Evolutionary conservation across 2,888 invertebrate genomes (phyloP), one percentile per base, ranked within the genome.

Genomic region (Prenolepis imparis): DNA sequence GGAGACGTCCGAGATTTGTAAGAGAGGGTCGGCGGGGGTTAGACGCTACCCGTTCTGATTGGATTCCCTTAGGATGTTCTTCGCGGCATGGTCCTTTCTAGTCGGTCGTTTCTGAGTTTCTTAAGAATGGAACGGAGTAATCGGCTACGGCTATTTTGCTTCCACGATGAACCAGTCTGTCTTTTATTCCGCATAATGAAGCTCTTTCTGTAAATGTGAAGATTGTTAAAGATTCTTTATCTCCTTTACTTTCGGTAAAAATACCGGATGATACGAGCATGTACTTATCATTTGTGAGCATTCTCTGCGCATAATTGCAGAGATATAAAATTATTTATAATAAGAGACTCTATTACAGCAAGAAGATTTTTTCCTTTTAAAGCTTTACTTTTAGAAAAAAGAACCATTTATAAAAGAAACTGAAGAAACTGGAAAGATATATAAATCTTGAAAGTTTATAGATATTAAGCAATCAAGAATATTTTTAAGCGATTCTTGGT

Each of bases 51-150:
- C 63, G 81, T 83, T 86, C 87, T 87, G 90, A 90, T 90, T 90
- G 87, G 89, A 90, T 90, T 88, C 87, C 85, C 88, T 44, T 36
- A 82, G 89, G 84, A 88, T 81, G 81, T 78, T 87, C 83, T 73
- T 84, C 70, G 82, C 32, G 70, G 32, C 84, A 73, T 24, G 36
- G 85, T 81, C 86, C 88, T 86, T 88, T 87, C 87, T 77, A 78
- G 66, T 57, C 57, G 67, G 70, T 82, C 77, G 64, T 84, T 86
- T n/a, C 82, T 63, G 74, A 84, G 77, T 85, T 85, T 64, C 74
- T 36, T 55, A 48, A 59, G 59, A n/a, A 12, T 57, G 55, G 57
- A 3, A 83, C 72, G 1, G 52, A 61, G 21, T 74, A 59, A 75
- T 67, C 59, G 68, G n/a, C 36, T 36, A 9, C 57, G 24, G 73